These are phyloP conservation scores for Campoletis raptor DNA, from an alignment of 2,888 invertebrate species.

Conservation along the genomic window DNA sequence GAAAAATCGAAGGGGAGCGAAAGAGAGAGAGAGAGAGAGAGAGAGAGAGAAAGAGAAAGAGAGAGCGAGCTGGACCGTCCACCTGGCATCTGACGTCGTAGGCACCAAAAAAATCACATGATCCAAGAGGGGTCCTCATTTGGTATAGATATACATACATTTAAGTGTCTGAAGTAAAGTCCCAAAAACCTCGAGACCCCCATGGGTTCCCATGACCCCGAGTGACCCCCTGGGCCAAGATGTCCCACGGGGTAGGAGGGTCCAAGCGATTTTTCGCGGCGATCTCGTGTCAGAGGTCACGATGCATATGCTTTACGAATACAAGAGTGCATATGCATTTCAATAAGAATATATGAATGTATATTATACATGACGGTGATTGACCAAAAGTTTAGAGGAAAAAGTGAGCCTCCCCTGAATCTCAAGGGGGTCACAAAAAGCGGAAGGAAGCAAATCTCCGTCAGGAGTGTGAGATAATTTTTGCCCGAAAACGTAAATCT, in stretches of 20 bases:
- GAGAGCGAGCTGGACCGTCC: constrained; percentile 54
- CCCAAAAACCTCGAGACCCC: constrained; percentile 77
- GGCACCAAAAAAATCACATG: constrained; percentile 47
- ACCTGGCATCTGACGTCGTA: constrained; percentile 60
- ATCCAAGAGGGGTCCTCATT: constrained; percentile 51
- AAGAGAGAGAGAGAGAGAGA: not conserved
- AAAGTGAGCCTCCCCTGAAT: constrained; percentile 25
- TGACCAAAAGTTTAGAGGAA: constrained; percentile 62
- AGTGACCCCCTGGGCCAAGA: constrained; percentile 78
- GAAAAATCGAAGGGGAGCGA: not conserved
- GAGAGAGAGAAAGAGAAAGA: constrained; percentile 31
- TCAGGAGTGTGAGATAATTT: constrained; percentile 62
- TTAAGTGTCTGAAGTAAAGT: constrained; percentile 44
- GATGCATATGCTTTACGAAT: constrained; percentile 68
- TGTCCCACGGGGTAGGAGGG: constrained; percentile 65
- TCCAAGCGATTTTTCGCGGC: constrained; percentile 67
- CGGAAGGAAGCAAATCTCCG: constrained; percentile 52
- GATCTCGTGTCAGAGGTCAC: constrained; percentile 68
- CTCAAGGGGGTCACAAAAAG: constrained; percentile 54
- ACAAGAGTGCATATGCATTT: constrained; percentile 41
- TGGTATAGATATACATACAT: not conserved
- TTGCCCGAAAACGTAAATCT: constrained; percentile 18
- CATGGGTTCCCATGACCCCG: constrained; percentile 84
- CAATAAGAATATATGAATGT: constrained; percentile 30
- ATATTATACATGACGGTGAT: constrained; percentile 20